Evolutionary conservation across 2,113 vertebrate genomes (phyloP), one percentile per base, ranked within the genome.

Genomic region (Elephas maximus): DNA sequence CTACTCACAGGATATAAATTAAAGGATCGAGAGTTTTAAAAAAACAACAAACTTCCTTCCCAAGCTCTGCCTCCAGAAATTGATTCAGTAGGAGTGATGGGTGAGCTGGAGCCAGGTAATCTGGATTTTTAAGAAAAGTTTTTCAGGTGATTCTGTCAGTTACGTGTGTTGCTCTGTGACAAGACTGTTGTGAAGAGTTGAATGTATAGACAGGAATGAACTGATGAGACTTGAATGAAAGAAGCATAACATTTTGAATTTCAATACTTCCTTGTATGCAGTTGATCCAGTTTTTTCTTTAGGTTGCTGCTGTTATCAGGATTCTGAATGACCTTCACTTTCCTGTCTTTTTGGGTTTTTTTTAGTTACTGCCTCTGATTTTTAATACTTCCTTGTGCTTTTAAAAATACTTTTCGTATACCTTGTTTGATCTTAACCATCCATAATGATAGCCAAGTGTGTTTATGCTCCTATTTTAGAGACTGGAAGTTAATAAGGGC

Each of bases 301-400:
- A 77, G 62, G 51, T 53, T 77, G 28, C 17, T 73, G n/a, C 73
- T 92, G 79, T 11, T 6, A 20, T 78, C n/a, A 37, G 51, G 21
- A 63, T 45, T 84, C 53, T 93, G 45, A 28, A 30, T 85, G 79
- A 62, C 30, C 65, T 79, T 96, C 73, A 45, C 48, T 4, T 44
- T 90, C 69, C 57, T 41, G 81, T 51, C 41, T 8, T 78, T 81
- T 65, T 57, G 12, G 74, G 89, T 21, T 37, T 78, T 74, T 91
- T 63, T 57, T 53, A 80, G 57, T 93, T 51, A 83, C n/a, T 57
- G 0, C 53, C 63, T n/a, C 44, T 76, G 6, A 45, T 79, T 85
- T 87, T 87, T 14, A 94, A 80, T 92, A 65, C 45, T 92, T 79
- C 33, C 24, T 77, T 88, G 15, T 88, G 69, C 44, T 60, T 91